These are phyloP conservation scores for Drosophila carrolli DNA, from an alignment of 1,140 invertebrate genomes.

Conservation along the genomic window DNA sequence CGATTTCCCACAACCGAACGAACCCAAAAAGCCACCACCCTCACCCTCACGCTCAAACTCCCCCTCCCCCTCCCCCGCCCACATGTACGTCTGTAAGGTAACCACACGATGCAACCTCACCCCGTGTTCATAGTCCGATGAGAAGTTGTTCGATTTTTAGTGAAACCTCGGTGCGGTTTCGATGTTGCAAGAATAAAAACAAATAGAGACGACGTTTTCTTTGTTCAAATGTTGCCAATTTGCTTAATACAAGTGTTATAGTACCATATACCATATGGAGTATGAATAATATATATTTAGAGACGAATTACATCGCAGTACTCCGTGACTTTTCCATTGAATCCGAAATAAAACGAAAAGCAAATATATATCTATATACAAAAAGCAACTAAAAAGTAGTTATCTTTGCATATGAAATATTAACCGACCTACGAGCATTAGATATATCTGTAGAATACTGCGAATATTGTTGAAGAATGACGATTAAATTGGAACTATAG, in stretches of 20 bases:
- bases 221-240: slow-evolving; percentile 44
- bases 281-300: slow-evolving; percentile 30
- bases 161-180: slow-evolving; percentile 34
- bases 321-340: slow-evolving; percentile 5
- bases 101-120: slow-evolving; percentile 18
- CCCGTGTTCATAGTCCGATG: slow-evolving; percentile 20
- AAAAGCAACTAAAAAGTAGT: slow-evolving; percentile 1
- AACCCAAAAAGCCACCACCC: background rate
- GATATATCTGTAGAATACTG: slow-evolving; percentile 20
- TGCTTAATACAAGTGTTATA: slow-evolving; percentile 42
- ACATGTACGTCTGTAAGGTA: slow-evolving; percentile 19
- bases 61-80: background rate
- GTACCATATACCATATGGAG: slow-evolving; percentile 18
- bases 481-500: slow-evolving; percentile 14
- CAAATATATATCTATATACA: slow-evolving; percentile 19
- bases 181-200: slow-evolving; percentile 14
- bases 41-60: too few species aligned
- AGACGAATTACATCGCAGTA: slow-evolving; percentile 5
- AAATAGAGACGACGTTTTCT: slow-evolving; percentile 23
- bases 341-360: slow-evolving; percentile 1
- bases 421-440: slow-evolving; percentile 20
- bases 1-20: background rate
- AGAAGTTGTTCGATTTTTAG: slow-evolving; percentile 29
- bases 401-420: slow-evolving; percentile 23
- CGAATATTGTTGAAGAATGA: slow-evolving; percentile 33